Base-by-base conservation (phyloP, 2,888 invertebrate genomes). In the Platerodrilus igneus region DNA sequence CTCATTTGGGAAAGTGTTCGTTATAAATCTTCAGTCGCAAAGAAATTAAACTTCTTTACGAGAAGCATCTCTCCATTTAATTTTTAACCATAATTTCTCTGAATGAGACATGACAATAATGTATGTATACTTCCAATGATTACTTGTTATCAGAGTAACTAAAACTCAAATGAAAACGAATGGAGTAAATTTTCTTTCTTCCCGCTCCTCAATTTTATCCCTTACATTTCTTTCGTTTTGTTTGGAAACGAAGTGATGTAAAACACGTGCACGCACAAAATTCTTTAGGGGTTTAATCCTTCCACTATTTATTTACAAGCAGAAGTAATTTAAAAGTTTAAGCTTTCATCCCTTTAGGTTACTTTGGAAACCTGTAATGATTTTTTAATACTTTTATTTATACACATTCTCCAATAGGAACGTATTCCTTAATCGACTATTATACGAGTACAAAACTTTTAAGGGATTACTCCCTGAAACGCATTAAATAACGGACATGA, bases 11-110 rank as follows among this genome's bases (percentile, higher is more conserved):
- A n/a, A n/a, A n/a, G n/a, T n/a, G n/a, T n/a, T n/a, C n/a, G n/a
- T n/a, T n/a, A n/a, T n/a, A n/a, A n/a, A n/a, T n/a, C n/a, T n/a
- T n/a, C n/a, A n/a, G n/a, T n/a, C n/a, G n/a, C n/a, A n/a, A n/a
- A n/a, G n/a, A n/a, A n/a, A n/a, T n/a, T n/a, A n/a, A n/a, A n/a
- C n/a, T n/a, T n/a, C n/a, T n/a, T n/a, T n/a, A n/a, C n/a, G n/a
- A n/a, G n/a, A n/a, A n/a, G n/a, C n/a, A n/a, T n/a, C n/a, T n/a
- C n/a, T n/a, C 63, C 65, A 66, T 66, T 67, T 67, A 68, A 68
- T 68, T 68, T 68, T 67, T 67, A 66, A 67, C 67, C 67, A 66
- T 67, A 66, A 67, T 67, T 66, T 64, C 58, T 56, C 53, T 51
- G 60, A 64, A 63, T 63, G 64, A 63, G 64, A 61, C 65, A 65